Evolutionary conservation across 2,888 invertebrate species (phyloP).

Genomic region (Tachina grossa): DNA sequence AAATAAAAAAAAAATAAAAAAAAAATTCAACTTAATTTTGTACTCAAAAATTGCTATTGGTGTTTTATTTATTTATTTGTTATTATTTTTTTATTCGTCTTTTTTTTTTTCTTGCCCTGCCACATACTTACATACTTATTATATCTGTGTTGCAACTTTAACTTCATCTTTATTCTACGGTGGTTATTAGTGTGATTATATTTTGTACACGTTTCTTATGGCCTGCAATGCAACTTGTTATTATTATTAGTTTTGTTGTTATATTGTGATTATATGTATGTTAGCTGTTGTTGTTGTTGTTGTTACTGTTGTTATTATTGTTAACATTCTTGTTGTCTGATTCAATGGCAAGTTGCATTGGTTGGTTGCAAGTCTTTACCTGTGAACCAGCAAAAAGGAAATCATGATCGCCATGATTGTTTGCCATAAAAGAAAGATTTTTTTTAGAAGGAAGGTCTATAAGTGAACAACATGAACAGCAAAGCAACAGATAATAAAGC

Average conservation of each 20-base stretch:
- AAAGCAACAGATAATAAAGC: conserved; percentile 28
- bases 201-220: conserved; percentile 64
- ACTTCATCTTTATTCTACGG: conserved; percentile 65
- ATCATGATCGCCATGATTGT: conserved; percentile 71
- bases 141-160: conserved; percentile 41
- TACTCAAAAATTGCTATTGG: conserved; percentile 67
- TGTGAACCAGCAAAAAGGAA: not conserved
- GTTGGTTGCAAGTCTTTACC: conserved; percentile 45
- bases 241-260: conserved; percentile 67
- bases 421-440: conserved; percentile 24
- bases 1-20: conserved; percentile 8
- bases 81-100: not conserved
- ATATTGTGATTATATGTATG: conserved; percentile 59
- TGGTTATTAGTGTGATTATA: conserved; percentile 69
- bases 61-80: conserved; percentile 23
- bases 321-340: conserved; percentile 25
- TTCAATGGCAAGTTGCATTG: conserved; percentile 42
- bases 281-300: conserved; percentile 41
- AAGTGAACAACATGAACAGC: conserved; percentile 55
- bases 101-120: not conserved
- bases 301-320: conserved; percentile 44
- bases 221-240: conserved; percentile 68
- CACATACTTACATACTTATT: conserved; percentile 6
- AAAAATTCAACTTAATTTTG: conserved; percentile 55
- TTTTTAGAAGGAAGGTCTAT: conserved; percentile 53